Base-by-base conservation (phyloP, 2,797 vertebrate genomes). In the Scleropages formosus region DNA sequence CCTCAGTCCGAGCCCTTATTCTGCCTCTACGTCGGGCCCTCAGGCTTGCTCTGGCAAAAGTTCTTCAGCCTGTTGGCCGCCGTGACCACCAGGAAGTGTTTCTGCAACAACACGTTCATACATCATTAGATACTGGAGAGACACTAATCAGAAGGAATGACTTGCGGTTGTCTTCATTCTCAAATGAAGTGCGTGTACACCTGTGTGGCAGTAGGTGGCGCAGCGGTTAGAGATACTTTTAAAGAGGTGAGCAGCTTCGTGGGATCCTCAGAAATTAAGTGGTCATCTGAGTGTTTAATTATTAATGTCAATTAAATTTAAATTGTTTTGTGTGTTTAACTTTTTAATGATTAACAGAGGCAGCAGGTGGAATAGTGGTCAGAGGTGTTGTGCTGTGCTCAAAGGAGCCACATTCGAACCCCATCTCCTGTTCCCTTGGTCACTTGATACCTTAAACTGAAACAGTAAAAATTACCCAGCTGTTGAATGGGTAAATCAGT, bases 41-140 rank as follows among this genome's bases (percentile, higher is more conserved):
- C 46, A 20, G 82, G 82, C 82, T 79, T 89, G 78, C 69, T 77
- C 51, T 84, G 79, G 81, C 75, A 89, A 86, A 88, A 91, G 76
- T 92, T 94, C 84, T 89, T 92, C 82, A 96, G 85, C 69, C 94
- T 89, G 87, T 95, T 95, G 44, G 93, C 94, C 44, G 94, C 94
- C 61, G 94, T 86, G 53, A 95, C 92, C 47, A 85, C 93, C 0
- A 94, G 90, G 80, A 95, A 95, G 80, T 95, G 93, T 89, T 95
- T 95, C 94, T 96, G 87, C 75, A 83, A 80, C 44, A 78, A 66
- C 44, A 47, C 60, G 47, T 61, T 62, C 20, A 47, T 51, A 56
- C 9, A 31, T 61, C 16, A n/a, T 47, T 73, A 26, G 1, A 24
- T 47, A 6, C 18, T 26, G 20, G 24, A 26, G 15, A 27, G 68